phyloP scores from a whole-genome alignment of 2,888 invertebrate species.

The Subacronicta megacephala region DNA sequence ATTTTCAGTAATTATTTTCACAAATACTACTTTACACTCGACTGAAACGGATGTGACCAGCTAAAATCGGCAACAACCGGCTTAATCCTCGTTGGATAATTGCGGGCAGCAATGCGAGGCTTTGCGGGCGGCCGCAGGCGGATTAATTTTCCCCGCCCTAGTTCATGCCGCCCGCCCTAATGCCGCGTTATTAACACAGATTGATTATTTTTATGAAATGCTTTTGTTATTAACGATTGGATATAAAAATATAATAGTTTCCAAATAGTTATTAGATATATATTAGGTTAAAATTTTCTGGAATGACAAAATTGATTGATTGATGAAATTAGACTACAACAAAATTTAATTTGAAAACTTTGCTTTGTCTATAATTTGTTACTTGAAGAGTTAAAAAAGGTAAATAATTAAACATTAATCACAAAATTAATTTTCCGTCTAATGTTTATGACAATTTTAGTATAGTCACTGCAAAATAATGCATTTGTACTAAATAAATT shows the following conservation, averaged over 20 bases:
- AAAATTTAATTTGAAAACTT: too few relatives aligned
- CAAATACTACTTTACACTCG: constrained; percentile 52
- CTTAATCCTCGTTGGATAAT: constrained; percentile 75
- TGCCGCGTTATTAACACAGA: constrained; percentile 41
- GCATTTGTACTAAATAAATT: constrained; percentile 5
- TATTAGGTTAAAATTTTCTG: too few relatives aligned
- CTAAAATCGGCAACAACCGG: constrained; percentile 55
- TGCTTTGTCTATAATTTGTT: too few relatives aligned
- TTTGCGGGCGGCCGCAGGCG: constrained; percentile 64
- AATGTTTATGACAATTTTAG: too few relatives aligned
- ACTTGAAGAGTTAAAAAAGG: too few relatives aligned
- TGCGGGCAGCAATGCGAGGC: constrained; percentile 72
- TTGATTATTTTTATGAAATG: constrained; percentile 43
- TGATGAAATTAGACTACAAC: too few relatives aligned
- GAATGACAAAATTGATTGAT: too few relatives aligned
- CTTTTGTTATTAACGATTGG: constrained; percentile 19
- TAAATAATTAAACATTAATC: too few relatives aligned
- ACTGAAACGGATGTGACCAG: constrained; percentile 40
- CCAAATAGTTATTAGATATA: background rate
- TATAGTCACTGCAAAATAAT: too few relatives aligned
- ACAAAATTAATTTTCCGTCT: too few relatives aligned
- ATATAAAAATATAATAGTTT: background rate
- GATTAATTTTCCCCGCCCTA: constrained; percentile 76
- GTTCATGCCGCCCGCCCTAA: constrained; percentile 59
- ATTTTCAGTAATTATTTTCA: constrained; percentile 24